A percentile compares a stretch with the other conserved stretches of the same genome.
Evolutionary conservation across 2,113 vertebrate genomes (phyloP).

Genomic region (Balaeniceps rex): DNA sequence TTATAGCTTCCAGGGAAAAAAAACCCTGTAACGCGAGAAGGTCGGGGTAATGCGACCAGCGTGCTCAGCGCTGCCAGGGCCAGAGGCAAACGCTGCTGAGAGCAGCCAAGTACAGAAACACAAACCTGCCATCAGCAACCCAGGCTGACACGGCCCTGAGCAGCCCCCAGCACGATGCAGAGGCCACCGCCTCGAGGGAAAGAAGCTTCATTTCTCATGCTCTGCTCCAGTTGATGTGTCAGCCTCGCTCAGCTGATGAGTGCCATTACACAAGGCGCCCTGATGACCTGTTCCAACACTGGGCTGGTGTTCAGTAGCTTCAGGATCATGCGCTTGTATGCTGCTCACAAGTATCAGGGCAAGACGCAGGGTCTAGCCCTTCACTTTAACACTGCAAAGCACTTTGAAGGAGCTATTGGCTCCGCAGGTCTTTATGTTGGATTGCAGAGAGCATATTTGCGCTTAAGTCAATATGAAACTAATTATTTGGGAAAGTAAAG

Average conservation of each 20-base stretch:
- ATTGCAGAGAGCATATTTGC: background rate
- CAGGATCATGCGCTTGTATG: background rate
- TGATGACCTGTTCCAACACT: accelerated
- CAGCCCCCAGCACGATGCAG: accelerated
- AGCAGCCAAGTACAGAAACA: background rate
- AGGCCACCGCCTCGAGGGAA: accelerated
- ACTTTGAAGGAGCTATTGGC: background rate
- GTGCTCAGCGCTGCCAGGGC: background rate
- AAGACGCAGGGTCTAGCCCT: background rate
- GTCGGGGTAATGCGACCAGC: background rate
- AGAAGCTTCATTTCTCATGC: accelerated
- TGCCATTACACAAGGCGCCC: background rate
- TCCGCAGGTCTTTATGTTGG: background rate
- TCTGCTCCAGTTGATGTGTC: accelerated
- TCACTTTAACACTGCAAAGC: background rate
- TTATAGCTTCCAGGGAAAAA: background rate
- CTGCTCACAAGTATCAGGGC: background rate
- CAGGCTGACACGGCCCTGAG: accelerated
- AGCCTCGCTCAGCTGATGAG: accelerated
- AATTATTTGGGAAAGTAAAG: background rate
- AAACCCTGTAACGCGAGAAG: background rate
- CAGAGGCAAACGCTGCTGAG: background rate
- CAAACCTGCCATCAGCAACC: background rate
- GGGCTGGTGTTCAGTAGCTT: background rate
- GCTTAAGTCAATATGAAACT: background rate